Conservation (phyloP, 1,140 invertebrate genomes). For the Venturia canescens region DNA sequence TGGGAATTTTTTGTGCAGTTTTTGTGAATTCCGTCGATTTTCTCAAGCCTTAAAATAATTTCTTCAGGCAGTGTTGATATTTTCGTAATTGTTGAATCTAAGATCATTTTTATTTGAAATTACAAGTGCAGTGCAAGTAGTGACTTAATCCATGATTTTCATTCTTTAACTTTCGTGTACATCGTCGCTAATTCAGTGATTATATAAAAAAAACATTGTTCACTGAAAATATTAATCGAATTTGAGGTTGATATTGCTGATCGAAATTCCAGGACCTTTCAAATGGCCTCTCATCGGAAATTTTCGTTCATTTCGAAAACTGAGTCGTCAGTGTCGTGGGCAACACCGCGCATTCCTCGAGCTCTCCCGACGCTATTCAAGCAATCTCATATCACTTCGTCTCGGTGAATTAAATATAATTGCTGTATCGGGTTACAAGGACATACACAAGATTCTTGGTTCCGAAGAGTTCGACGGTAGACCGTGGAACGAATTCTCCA, state of each 20-base stretch:
- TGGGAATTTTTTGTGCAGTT: not conserved
- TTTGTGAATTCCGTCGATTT: no score
- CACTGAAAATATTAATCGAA: no score
- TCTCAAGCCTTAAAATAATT: no score
- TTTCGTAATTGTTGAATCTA: no score
- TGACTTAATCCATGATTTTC: no score
- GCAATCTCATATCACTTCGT: conserved; percentile 82
- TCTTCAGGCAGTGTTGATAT: no score
- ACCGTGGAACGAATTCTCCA: conserved; percentile 85
- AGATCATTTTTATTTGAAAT: no score
- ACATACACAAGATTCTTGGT: conserved; percentile 80
- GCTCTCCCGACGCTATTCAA: conserved; percentile 80
- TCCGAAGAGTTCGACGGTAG: conserved; percentile 84
- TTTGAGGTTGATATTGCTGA: no score
- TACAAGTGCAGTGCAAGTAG: no score
- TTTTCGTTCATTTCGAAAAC: conserved; percentile 77
- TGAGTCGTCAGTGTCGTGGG: conserved; percentile 78
- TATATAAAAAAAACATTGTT: no score
- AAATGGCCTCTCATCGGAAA: conserved; percentile 84
- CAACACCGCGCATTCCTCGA: conserved; percentile 81
- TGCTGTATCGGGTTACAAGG: conserved; percentile 79
- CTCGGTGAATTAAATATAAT: conserved; percentile 81
- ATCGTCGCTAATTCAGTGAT: no score
- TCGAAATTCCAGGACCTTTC: conserved; percentile 80
- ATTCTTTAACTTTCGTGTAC: no score